These are phyloP conservation scores for Apamea epomidion DNA, from an alignment of 2,888 invertebrate species.

Conservation along the genomic window DNA sequence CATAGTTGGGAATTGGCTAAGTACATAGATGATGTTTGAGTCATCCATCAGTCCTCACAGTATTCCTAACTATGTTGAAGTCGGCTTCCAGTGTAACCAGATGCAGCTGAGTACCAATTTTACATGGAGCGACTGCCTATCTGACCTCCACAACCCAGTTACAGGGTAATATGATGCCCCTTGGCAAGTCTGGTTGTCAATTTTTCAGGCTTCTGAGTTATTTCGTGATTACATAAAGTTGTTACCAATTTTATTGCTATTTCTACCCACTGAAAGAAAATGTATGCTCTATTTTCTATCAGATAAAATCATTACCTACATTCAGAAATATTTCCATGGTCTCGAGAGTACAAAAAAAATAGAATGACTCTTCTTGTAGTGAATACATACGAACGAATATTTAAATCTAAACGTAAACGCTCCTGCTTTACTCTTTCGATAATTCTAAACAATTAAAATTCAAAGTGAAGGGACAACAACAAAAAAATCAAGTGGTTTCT, in stretches of 20 bases:
- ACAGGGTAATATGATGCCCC: too few relatives aligned
- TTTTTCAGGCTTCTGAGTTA: background rate
- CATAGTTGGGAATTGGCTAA: too few relatives aligned
- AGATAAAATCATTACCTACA: background rate
- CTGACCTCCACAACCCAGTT: too few relatives aligned
- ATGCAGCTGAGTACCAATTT: background rate
- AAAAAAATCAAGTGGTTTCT: constrained; percentile 59
- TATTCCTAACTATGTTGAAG: too few relatives aligned
- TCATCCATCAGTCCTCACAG: too few relatives aligned
- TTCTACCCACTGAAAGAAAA: background rate
- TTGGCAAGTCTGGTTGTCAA: background rate
- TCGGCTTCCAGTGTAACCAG: background rate
- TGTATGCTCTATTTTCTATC: background rate
- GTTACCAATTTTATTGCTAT: background rate
- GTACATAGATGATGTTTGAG: too few relatives aligned
- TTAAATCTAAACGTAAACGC: background rate
- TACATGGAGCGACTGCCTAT: too few relatives aligned
- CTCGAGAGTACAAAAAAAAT: background rate
- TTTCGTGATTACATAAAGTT: background rate
- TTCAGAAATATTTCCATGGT: background rate
- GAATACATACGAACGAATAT: background rate
- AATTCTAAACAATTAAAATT: constrained; percentile 24
- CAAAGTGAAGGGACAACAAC: constrained; percentile 42
- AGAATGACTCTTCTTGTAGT: background rate
- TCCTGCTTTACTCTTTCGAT: background rate